Evolutionary conservation across 2,113 vertebrate genomes (phyloP), one percentile per base, ranked within the genome.

Genomic region (Morone chrysops): DNA sequence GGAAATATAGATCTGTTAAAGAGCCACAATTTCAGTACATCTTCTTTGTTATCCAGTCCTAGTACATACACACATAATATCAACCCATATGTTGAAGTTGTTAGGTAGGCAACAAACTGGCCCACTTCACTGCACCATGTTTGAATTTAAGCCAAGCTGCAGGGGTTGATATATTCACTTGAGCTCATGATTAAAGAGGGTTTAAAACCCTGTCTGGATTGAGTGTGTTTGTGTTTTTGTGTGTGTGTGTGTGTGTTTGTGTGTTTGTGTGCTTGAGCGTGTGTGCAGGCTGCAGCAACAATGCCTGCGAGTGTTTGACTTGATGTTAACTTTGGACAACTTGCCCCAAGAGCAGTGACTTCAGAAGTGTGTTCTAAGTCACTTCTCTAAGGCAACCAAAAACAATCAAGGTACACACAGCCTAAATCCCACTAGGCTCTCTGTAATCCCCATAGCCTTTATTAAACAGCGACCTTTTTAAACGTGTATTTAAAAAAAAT

Each of bases 391-490:
- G 57, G 70, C 59, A 47, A 77, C 79, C 45, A 85, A 87, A 93
- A 91, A 91, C 83, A 87, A 91, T 91, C 79, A 81, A 84, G 77
- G 82, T 81, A 43, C 66, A 65, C 2, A 14, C 67, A 43, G 54
- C 76, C 56, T 62, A 68, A 84, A 80, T 85, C 69, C 77, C 74
- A 70, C 1, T 0, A 25, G 77, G 66, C 70, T 22, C 69, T 78
- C 71, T 76, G 51, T 90, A 89, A 91, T 92, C 92, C 80, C 79
- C 51, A 59, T 31, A 72, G 85, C 45, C 56, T 84, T 90, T 87
- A 88, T 88, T 91, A 85, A 89, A 84, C 50, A 77, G 20, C 81
- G 80, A 90, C 87, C 78, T 91, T 85, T 90, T 82, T 70, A 63
- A 78, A 63, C 14, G n/a, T 63, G 75, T 78, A 83, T 89, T 82